A percentile compares a stretch with the other conserved stretches of the same genome.
These are phyloP conservation scores for Hydractinia symbiolongicarpus DNA, from an alignment of 30 jellyfish, hydroid and myxozoan species.

Conservation along the genomic window DNA sequence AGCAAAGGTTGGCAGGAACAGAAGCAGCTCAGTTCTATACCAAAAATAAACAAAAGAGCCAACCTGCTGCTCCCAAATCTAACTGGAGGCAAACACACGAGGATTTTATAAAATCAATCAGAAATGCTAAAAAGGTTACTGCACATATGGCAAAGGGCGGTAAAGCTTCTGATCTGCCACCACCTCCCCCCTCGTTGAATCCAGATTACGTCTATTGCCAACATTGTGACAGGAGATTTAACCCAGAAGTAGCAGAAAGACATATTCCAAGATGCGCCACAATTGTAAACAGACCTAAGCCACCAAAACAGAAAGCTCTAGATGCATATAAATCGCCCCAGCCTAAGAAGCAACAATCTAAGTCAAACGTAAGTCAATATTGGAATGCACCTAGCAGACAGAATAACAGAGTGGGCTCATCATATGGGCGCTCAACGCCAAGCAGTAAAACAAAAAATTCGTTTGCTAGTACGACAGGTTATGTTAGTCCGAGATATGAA, in stretches of 20 bases:
- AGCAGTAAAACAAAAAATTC: neutral
- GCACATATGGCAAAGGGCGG: conserved; percentile 77
- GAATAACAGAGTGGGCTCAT: neutral
- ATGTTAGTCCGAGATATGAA: conserved; percentile 1
- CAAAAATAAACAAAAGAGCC: conserved; percentile 3
- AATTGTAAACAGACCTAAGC: conserved; percentile 68
- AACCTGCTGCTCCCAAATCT: conserved; percentile 31
- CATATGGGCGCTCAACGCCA: conserved; percentile 1
- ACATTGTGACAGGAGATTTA: conserved; percentile 71
- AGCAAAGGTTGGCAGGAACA: conserved; percentile 67
- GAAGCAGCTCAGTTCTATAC: conserved; percentile 54
- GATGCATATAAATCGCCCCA: conserved; percentile 31
- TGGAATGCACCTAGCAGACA: neutral
- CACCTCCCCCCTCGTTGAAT: conserved; percentile 93
- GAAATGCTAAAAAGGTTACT: conserved; percentile 74
- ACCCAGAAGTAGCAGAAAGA: conserved; percentile 89
- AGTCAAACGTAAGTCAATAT: neutral
- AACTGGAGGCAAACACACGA: conserved; percentile 86
- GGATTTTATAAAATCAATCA: conserved; percentile 60
- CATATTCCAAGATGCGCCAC: conserved; percentile 80
- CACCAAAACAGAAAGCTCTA: conserved; percentile 76
- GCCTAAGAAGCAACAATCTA: neutral
- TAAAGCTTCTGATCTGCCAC: conserved; percentile 90
- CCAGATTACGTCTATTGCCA: conserved; percentile 74
- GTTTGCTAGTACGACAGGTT: neutral